A percentile compares a stretch with the other conserved stretches of the same genome.
These are phyloP conservation scores for Serinus canaria DNA, from an alignment of 2,113 vertebrate genomes.

Conservation along the genomic window DNA sequence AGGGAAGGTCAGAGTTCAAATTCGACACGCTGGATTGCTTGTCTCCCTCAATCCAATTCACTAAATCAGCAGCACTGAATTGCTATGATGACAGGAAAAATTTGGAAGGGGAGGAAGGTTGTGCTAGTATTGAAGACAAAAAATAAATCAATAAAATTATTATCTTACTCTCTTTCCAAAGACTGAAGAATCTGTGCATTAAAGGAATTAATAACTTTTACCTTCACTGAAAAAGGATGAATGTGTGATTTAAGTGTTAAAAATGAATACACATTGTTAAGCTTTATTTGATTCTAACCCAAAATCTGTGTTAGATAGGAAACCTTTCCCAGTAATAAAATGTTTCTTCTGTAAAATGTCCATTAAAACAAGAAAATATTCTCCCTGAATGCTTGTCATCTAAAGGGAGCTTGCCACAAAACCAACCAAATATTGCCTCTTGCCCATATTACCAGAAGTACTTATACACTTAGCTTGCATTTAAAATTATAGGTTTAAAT, in stretches of 20 bases:
- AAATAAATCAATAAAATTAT: constrained; percentile 22
- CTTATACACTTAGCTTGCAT: not conserved
- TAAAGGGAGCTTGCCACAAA: not conserved
- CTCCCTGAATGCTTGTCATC: not conserved
- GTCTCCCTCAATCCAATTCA: constrained; percentile 58
- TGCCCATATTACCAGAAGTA: not conserved
- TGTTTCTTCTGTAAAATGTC: not conserved
- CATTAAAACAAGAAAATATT: not conserved
- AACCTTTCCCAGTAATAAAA: not conserved
- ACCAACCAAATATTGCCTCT: not conserved
- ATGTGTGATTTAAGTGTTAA: not conserved
- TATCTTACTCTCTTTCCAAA: constrained; percentile 37
- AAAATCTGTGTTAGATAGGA: not conserved
- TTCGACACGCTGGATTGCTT: constrained; percentile 50
- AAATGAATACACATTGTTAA: not conserved
- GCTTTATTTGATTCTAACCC: constrained; percentile 2
- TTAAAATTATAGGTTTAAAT: constrained; percentile 4
- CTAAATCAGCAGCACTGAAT: constrained; percentile 49
- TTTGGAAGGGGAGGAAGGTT: constrained; percentile 35
- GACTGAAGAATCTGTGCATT: not conserved
- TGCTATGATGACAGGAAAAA: constrained; percentile 58
- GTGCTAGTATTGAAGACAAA: constrained; percentile 29
- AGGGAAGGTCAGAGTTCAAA: constrained; percentile 43
- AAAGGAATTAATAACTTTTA: not conserved
- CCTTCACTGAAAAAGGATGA: not conserved